Base-by-base conservation (phyloP, 2,113 vertebrate genomes). In the Saguinus midas region DNA sequence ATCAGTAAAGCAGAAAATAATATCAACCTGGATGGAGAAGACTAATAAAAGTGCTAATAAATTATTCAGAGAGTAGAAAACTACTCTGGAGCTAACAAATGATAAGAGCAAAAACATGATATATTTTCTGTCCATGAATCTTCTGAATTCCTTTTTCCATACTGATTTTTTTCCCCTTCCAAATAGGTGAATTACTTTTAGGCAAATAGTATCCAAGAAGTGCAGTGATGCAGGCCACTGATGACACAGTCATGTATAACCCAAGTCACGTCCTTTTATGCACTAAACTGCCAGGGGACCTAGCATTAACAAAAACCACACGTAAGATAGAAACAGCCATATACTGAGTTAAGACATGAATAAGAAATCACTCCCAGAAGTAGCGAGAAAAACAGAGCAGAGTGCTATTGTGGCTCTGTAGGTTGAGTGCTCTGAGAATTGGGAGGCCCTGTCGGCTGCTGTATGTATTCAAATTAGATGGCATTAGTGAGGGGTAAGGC, bases 161-260 rank as follows among this genome's bases (percentile, higher is more conserved):
- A 29, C 94, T 16, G 81, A 98, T 94, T 97, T 91, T 91, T 43
- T 83, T 55, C 70, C 78, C 70, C 75, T 94, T 94, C 96, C 93
- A 45, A 96, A 37, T 87, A 91, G 6, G 10, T 73, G 81, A 64
- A 37, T 87, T 85, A 73, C 27, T 96, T 73, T 87, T 95, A 93
- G 58, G 68, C 72, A 96, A 79, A 58, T 43, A 80, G 55, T 76
- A 55, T 83, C 96, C 94, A 89, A 95, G 91, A 50, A 81, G 70
- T 87, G n/a, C 43, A 80, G 35, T 89, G 58, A 93, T 73, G 81
- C 76, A 96, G 70, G 90, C 85, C 95, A 94, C 75, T 90, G 76
- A 55, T 57, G 90, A 81, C 92, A 73, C 81, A 35, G 32, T 91
- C 93, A 98, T 96, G 96, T 96, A 90, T 94, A 55, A 96, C 94